Percentiles rank a stretch among this genome's conserved stretches.
Conservation (phyloP, 2,888 invertebrate species). For the Lithophane socia region DNA sequence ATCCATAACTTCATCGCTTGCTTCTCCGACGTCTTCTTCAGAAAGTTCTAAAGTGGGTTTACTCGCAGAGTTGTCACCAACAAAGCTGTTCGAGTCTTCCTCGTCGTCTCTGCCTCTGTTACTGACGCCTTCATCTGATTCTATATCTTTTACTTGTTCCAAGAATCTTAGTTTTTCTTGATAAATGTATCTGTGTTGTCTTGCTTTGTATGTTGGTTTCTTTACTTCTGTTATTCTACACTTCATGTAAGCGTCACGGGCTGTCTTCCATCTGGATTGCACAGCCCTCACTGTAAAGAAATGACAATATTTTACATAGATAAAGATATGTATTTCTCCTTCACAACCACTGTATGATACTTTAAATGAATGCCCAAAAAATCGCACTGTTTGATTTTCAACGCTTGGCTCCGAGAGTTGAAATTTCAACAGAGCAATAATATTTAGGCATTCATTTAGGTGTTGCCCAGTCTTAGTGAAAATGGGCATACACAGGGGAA, state of each 20-base stretch:
- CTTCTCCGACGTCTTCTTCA: slow-evolving; percentile 3
- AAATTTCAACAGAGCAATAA: neutral
- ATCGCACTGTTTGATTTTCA: too few species aligned
- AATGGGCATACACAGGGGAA: neutral
- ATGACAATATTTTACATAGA: neutral
- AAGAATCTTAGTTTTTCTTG: slow-evolving; percentile 30
- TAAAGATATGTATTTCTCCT: too few species aligned
- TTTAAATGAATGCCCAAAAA: too few species aligned
- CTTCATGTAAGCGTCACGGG: slow-evolving; percentile 50
- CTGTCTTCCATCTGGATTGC: slow-evolving; percentile 52
- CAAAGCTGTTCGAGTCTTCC: neutral
- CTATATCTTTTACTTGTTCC: slow-evolving; percentile 17
- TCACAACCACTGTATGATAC: too few species aligned
- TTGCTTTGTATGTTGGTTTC: slow-evolving; percentile 21
- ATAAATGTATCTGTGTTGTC: slow-evolving; percentile 17
- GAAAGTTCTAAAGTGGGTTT: neutral
- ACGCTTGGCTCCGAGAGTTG: too few species aligned
- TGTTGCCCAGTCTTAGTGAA: neutral
- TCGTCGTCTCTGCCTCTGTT: neutral
- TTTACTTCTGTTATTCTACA: slow-evolving; percentile 12
- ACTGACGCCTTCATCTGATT: slow-evolving; percentile 5
- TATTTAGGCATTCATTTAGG: neutral
- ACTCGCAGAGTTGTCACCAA: neutral
- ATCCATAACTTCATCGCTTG: slow-evolving; percentile 15
- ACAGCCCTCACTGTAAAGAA: slow-evolving; percentile 38